Conservation (phyloP, 1,140 invertebrate genomes). For the Drosophila albomicans region DNA sequence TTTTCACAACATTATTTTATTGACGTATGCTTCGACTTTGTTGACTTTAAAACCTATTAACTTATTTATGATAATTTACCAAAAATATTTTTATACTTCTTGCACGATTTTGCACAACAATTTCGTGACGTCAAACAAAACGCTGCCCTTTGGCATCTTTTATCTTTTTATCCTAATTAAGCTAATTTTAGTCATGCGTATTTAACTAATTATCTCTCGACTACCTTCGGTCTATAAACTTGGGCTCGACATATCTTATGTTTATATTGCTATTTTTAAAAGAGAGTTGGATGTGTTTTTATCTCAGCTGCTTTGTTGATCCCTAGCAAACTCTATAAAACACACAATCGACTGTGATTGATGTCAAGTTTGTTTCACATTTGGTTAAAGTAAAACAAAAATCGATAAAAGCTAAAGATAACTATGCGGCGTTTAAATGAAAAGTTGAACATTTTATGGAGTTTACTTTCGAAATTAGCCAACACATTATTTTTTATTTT, state of each 20-base stretch:
- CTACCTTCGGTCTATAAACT: neutral
- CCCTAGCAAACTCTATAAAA: neutral
- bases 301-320: neutral
- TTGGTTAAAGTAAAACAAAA: neutral
- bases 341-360: neutral
- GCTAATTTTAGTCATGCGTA: slow-evolving; percentile 1
- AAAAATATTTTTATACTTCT: slow-evolving; percentile 13
- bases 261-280: neutral
- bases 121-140: slow-evolving; percentile 10
- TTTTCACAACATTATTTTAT: too few relatives aligned
- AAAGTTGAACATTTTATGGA: slow-evolving; percentile 18
- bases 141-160: neutral
- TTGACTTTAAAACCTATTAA: neutral
- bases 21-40: neutral
- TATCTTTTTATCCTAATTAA: slow-evolving; percentile 7
- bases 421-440: slow-evolving; percentile 1
- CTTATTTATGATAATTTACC: slow-evolving; percentile 9
- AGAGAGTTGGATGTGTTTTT: neutral
- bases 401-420: slow-evolving; percentile 22
- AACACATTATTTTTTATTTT: neutral
- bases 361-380: neutral
- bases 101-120: neutral
- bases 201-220: neutral
- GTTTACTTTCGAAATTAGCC: slow-evolving; percentile 26
- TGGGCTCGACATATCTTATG: neutral